phyloP scores from a whole-genome alignment of 2,888 invertebrate genomes.

The Blastobasis adustella region DNA sequence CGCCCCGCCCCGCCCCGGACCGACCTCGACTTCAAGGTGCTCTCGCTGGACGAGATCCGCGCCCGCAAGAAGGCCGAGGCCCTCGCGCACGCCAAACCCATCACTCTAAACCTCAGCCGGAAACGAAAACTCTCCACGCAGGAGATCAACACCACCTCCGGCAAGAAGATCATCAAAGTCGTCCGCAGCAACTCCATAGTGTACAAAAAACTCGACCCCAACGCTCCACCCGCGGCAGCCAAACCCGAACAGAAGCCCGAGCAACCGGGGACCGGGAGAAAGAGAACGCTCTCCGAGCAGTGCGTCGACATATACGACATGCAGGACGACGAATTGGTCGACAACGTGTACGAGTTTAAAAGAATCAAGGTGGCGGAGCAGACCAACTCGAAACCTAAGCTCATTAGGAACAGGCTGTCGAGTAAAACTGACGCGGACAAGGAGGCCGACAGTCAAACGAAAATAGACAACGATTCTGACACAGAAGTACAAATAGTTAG shows the following conservation, averaged over 20 bases:
- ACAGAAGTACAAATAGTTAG: slow-evolving; percentile 59
- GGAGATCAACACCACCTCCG: slow-evolving; percentile 53
- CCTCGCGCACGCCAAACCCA: slow-evolving; percentile 35
- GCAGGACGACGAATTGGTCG: slow-evolving; percentile 52
- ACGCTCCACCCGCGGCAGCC: slow-evolving; percentile 23
- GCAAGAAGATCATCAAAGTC: slow-evolving; percentile 64
- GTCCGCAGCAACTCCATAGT: slow-evolving; percentile 64
- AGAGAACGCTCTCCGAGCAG: slow-evolving; percentile 54
- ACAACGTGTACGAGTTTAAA: slow-evolving; percentile 60
- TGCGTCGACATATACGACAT: slow-evolving; percentile 46
- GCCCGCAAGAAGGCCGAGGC: slow-evolving; percentile 45
- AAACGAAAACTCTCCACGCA: slow-evolving; percentile 61
- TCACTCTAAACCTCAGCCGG: slow-evolving; percentile 49
- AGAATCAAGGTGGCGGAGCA: slow-evolving; percentile 49
- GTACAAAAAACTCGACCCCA: slow-evolving; percentile 54
- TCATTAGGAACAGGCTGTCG: slow-evolving; percentile 45
- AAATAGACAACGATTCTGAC: slow-evolving; percentile 48
- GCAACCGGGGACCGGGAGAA: slow-evolving; percentile 37
- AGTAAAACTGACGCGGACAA: slow-evolving; percentile 27
- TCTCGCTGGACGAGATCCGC: slow-evolving; percentile 70
- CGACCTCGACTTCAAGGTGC: slow-evolving; percentile 58
- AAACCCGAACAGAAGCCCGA: slow-evolving; percentile 36
- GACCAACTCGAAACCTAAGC: slow-evolving; percentile 41
- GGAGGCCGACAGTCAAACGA: slow-evolving; percentile 22
- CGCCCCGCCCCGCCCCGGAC: slow-evolving; percentile 44